These are phyloP conservation scores for Scelioninae gen. 2 DNA, from an alignment of 2,888 invertebrate species.

Conservation along the genomic window DNA sequence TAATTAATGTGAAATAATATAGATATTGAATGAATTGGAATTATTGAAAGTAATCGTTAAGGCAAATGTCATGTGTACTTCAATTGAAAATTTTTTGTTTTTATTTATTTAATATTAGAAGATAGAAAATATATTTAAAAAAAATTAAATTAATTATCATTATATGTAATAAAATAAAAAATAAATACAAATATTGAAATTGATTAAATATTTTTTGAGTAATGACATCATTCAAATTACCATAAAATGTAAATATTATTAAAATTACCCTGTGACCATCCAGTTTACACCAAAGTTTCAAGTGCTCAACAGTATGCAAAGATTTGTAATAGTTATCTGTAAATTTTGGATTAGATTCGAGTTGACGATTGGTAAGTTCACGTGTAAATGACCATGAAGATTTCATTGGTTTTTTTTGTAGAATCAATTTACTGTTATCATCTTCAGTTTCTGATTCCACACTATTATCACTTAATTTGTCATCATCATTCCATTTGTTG, in stretches of 20 bases:
- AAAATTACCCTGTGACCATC: constrained; percentile 80
- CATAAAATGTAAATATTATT: no score
- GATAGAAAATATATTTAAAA: no score
- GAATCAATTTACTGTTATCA: constrained; percentile 15
- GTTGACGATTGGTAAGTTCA: constrained; percentile 82
- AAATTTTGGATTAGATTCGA: constrained; percentile 80
- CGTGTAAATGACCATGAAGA: constrained; percentile 82
- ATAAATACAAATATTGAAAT: constrained; percentile 2
- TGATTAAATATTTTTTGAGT: no score
- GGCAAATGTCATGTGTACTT: no score
- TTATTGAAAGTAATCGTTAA: no score
- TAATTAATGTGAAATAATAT: no score
- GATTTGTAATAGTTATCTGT: constrained; percentile 87
- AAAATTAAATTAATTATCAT: constrained; percentile 10
- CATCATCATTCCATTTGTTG: constrained; percentile 6
- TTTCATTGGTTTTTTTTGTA: constrained; percentile 79
- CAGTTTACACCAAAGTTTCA: constrained; percentile 86
- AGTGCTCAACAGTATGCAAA: constrained; percentile 86
- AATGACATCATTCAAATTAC: background rate
- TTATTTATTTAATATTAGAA: no score
- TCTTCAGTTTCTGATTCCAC: constrained; percentile 30
- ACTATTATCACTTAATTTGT: constrained; percentile 24
- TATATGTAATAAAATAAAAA: constrained; percentile 11
- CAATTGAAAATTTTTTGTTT: no score
- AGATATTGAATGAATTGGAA: no score